phyloP scores from a whole-genome alignment of 2,888 invertebrate genomes.

The Crocallis elinguaria region DNA sequence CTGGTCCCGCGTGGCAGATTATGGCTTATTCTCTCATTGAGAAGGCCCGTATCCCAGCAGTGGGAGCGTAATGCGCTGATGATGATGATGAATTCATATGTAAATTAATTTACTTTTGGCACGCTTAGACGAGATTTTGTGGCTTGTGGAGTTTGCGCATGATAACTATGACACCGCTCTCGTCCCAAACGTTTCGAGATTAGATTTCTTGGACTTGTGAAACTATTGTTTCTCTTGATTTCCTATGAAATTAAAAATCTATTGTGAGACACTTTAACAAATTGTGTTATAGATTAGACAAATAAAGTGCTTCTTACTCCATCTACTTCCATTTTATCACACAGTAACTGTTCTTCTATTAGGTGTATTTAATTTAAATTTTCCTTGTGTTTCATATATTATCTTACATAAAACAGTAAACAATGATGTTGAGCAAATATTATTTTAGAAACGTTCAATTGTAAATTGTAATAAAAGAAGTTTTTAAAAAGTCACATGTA shows the following conservation, averaged over 20 bases:
- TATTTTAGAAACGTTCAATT: too few relatives aligned
- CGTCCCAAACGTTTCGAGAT: slow-evolving; percentile 63
- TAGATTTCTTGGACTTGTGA: slow-evolving; percentile 59
- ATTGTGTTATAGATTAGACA: background rate
- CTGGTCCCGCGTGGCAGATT: too few relatives aligned
- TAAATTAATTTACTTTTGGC: slow-evolving; percentile 58
- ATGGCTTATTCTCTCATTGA: too few relatives aligned
- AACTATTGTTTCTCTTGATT: slow-evolving; percentile 69
- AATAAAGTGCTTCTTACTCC: slow-evolving; percentile 30
- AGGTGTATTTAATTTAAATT: too few relatives aligned
- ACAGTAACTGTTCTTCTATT: background rate
- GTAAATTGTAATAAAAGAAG: too few relatives aligned
- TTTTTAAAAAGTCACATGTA: too few relatives aligned
- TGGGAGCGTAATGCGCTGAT: too few relatives aligned
- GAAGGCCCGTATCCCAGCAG: too few relatives aligned
- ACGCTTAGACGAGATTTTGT: slow-evolving; percentile 41
- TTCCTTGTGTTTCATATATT: too few relatives aligned
- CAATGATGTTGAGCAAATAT: too few relatives aligned
- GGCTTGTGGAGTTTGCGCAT: slow-evolving; percentile 53
- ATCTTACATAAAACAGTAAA: too few relatives aligned
- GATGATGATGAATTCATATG: too few relatives aligned
- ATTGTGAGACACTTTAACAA: background rate
- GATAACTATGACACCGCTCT: slow-evolving; percentile 73
- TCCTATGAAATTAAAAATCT: slow-evolving; percentile 48
- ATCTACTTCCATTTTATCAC: slow-evolving; percentile 35